Evolutionary conservation across 1,140 invertebrate species (phyloP).

Genomic region (Mycetomoellerius zeteki): DNA sequence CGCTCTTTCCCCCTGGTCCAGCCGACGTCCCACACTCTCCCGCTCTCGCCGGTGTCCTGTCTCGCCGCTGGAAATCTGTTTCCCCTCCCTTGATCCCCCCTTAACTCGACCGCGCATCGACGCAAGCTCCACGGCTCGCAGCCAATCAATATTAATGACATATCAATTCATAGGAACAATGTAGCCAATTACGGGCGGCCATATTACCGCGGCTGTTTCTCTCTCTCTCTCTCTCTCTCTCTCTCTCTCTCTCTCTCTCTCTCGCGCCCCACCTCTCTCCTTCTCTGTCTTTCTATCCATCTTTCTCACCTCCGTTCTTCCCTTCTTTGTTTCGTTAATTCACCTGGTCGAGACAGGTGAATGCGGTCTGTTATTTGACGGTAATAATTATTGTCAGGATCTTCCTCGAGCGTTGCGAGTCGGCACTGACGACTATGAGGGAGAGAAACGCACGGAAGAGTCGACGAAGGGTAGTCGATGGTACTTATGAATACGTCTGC

Average conservation of each 20-base stretch:
- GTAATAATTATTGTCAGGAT: constrained; percentile 63
- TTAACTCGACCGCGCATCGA: constrained; percentile 64
- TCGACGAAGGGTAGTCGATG: constrained; percentile 10
- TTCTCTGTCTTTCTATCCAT: constrained; percentile 40
- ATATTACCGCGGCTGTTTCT: constrained; percentile 68
- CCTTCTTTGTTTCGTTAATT: constrained; percentile 59
- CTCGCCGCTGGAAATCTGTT: constrained; percentile 42
- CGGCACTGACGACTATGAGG: neutral
- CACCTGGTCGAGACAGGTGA: constrained; percentile 62
- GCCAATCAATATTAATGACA: constrained; percentile 84
- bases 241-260: constrained; percentile 28
- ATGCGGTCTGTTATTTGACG: constrained; percentile 65
- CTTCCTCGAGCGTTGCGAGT: constrained; percentile 3
- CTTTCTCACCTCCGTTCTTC: constrained; percentile 18
- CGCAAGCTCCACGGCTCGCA: constrained; percentile 71
- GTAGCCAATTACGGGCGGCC: constrained; percentile 79
- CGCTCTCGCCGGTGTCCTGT: constrained; percentile 19
- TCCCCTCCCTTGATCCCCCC: neutral
- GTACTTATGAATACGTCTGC: neutral
- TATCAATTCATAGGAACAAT: constrained; percentile 83
- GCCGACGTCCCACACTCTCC: neutral
- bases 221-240: constrained; percentile 19
- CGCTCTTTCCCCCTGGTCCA: constrained; percentile 17
- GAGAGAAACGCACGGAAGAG: neutral
- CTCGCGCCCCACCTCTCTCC: constrained; percentile 17